phyloP scores from a whole-genome alignment of 2,888 invertebrate species.

The Gandaritis pyraliata region DNA sequence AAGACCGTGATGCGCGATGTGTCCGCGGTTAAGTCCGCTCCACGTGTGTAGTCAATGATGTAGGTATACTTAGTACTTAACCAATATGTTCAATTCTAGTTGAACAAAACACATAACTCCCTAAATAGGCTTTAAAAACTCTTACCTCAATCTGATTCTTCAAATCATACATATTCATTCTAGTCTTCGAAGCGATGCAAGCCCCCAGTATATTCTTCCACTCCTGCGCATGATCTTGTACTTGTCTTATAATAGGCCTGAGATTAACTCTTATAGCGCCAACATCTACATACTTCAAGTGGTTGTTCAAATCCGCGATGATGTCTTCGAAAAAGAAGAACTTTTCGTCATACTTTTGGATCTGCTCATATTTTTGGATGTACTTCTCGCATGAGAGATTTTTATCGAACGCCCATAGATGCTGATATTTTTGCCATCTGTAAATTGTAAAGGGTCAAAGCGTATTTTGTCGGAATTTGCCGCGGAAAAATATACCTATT shows the following conservation, averaged over 20 bases:
- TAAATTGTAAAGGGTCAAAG: too few relatives aligned
- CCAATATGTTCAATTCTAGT: too few relatives aligned
- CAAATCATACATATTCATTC: conserved; percentile 87
- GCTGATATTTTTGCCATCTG: conserved; percentile 90
- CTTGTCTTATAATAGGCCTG: conserved; percentile 86
- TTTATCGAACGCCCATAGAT: conserved; percentile 92
- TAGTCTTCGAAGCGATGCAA: conserved; percentile 87
- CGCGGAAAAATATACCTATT: too few relatives aligned
- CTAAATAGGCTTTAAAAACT: conserved; percentile 14
- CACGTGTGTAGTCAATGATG: too few relatives aligned
- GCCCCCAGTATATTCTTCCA: conserved; percentile 91
- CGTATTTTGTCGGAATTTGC: too few relatives aligned
- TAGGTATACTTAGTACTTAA: too few relatives aligned
- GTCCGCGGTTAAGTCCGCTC: too few relatives aligned
- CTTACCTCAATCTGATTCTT: conserved; percentile 88
- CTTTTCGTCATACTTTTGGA: conserved; percentile 90
- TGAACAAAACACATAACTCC: too few relatives aligned
- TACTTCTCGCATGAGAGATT: conserved; percentile 90
- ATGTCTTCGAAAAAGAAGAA: conserved; percentile 93
- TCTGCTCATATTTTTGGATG: conserved; percentile 83
- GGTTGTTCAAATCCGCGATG: conserved; percentile 86
- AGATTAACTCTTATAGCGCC: conserved; percentile 90
- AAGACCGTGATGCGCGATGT: too few relatives aligned
- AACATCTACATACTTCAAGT: conserved; percentile 86
- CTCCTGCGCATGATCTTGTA: conserved; percentile 88